Percentiles rank a stretch among this genome's conserved stretches.
These are phyloP conservation scores for Malurus alboscapulatus DNA, from an alignment of 2,113 vertebrate genomes.

Conservation along the genomic window DNA sequence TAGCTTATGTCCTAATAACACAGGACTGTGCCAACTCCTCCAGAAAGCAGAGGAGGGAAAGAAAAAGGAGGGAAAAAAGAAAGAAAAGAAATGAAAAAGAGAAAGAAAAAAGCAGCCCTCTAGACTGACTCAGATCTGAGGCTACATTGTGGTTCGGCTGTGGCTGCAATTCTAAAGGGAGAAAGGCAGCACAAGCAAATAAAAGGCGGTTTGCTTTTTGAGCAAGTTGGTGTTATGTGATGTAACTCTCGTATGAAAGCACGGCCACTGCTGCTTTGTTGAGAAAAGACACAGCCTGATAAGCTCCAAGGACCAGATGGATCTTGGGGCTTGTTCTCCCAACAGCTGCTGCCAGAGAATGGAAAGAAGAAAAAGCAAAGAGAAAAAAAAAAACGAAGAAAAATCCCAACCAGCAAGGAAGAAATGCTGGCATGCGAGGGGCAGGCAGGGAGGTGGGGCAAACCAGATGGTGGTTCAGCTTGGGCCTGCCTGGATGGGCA, in stretches of 20 bases:
- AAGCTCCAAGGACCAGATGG: slow-evolving; percentile 28
- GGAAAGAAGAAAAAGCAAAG: not conserved
- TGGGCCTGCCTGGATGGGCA: not conserved
- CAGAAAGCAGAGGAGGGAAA: slow-evolving; percentile 51
- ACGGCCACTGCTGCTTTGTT: not conserved
- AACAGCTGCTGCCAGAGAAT: slow-evolving; percentile 60
- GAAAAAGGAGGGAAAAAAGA: rapidly evolving
- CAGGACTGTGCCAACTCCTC: slow-evolving; percentile 79
- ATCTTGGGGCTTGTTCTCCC: slow-evolving; percentile 33
- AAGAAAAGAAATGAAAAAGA: not conserved
- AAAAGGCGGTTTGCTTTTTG: slow-evolving; percentile 42
- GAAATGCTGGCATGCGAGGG: not conserved
- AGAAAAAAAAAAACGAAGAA: not conserved
- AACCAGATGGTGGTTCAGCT: slow-evolving; percentile 32
- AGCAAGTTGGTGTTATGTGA: slow-evolving; percentile 51
- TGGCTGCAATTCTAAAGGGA: slow-evolving; percentile 44
- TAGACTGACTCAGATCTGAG: slow-evolving; percentile 45
- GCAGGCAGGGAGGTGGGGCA: not conserved
- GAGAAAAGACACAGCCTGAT: not conserved
- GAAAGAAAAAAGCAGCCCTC: slow-evolving; percentile 18
- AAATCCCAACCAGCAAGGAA: not conserved
- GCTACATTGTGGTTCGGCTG: not conserved
- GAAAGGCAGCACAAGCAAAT: slow-evolving; percentile 25
- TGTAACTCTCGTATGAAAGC: slow-evolving; percentile 36
- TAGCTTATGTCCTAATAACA: slow-evolving; percentile 87